Evolutionary conservation across 2,797 vertebrate species (phyloP), one percentile per base, ranked within the genome.

Genomic region (Catharus ustulatus): DNA sequence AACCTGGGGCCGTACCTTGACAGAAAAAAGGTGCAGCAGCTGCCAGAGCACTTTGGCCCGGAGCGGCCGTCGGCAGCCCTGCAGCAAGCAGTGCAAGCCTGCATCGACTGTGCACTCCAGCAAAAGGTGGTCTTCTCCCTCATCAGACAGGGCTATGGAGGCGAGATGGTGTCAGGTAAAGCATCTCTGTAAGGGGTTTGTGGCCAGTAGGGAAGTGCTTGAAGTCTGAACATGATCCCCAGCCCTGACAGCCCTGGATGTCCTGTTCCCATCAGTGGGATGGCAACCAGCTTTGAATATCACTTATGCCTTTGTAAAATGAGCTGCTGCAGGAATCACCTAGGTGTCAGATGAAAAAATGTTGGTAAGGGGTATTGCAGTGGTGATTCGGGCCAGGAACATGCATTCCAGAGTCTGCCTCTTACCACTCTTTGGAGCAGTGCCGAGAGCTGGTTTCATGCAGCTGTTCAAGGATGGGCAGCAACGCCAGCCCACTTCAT

Each of bases 61-160:
- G 99, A 99, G 97, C 94, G 98, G 49, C 99, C 99, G 0, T 98
- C 99, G 0, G 97, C 98, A 1, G 99, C 99, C 66, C 98, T 99
- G 89, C 99, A 99, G 97, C 99, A 99, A 90, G 99, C 99, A 0
- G 99, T 99, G 27, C 99, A 99, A 82, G 99, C 99, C 17, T 99
- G 99, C 98, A 99, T 99, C 11, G 98, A 99, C 98, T 99, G 99
- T 7, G 99, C 99, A 3, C 98, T 98, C 95, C 99, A 99, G 97
- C 99, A 99, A 94, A 99, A 99, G 97, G 98, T 97, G 0, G 99
- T 99, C 87, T 99, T 99, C 97, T 99, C 99, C 2, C 98, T 99
- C 87, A 98, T 99, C 97, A 99, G 98, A 30, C 99, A 99, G 93
- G 99, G 99, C 96, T 99, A 99, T 0, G 99, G 99, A 21, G 98